Conservation (phyloP, 2,888 invertebrate species). For the Pelosia muscerda region DNA sequence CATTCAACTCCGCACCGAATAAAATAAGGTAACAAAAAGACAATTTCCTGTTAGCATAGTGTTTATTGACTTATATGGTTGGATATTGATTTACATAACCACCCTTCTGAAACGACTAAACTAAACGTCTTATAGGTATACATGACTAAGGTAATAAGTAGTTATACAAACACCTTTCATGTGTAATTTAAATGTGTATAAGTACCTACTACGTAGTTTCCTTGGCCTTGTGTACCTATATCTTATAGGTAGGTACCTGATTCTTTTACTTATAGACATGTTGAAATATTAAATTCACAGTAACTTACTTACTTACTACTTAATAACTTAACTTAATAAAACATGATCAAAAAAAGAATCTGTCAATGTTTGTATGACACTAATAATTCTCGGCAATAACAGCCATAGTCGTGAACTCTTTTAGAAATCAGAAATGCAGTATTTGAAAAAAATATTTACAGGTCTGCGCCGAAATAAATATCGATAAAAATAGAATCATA, state of each 20-base stretch:
- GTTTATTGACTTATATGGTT: neutral
- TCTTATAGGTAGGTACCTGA: too few species aligned
- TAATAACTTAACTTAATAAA: too few species aligned
- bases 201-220: too few species aligned
- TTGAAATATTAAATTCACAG: too few species aligned
- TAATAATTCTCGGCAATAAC: neutral
- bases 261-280: too few species aligned
- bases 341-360: neutral
- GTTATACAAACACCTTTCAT: neutral
- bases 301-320: too few species aligned
- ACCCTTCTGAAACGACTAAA: too few species aligned
- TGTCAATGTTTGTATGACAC: neutral
- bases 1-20: neutral
- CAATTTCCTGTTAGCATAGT: neutral
- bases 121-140: neutral
- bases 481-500: conserved; percentile 43
- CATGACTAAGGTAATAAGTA: neutral
- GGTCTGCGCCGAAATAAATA: conserved; percentile 55
- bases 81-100: neutral
- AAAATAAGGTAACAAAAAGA: neutral
- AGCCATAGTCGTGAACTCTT: neutral
- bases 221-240: too few species aligned
- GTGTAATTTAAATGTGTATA: too few species aligned
- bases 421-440: conserved; percentile 39
- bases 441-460: conserved; percentile 60